Evolutionary conservation across 2,888 invertebrate species (phyloP).

Genomic region (Falcaria lacertinaria): DNA sequence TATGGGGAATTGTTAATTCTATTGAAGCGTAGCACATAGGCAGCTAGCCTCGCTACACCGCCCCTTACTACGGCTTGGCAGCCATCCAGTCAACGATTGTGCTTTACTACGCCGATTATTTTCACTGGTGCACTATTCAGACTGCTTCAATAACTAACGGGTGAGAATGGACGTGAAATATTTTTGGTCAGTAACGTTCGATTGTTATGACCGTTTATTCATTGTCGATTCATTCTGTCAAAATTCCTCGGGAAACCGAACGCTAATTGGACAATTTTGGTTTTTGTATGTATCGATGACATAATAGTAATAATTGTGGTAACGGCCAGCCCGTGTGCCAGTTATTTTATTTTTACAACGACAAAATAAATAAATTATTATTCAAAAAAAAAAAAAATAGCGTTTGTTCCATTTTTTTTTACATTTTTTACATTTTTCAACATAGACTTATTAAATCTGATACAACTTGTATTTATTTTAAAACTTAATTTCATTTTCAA

Average conservation of each 20-base stretch:
- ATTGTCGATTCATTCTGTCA: conserved; percentile 21
- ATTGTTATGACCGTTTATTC: conserved; percentile 56
- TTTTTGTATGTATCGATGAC: no score
- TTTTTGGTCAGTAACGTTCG: conserved; percentile 51
- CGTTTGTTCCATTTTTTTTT: no score
- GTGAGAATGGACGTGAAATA: conserved; percentile 60
- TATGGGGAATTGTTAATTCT: conserved; percentile 66
- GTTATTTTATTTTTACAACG: no score
- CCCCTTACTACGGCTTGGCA: conserved; percentile 53
- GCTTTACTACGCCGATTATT: conserved; percentile 65
- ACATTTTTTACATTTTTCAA: no score
- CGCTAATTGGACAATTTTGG: neutral
- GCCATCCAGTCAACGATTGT: conserved; percentile 64
- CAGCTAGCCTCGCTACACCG: conserved; percentile 47
- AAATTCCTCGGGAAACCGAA: conserved; percentile 13
- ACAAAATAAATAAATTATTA: no score
- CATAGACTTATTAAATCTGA: no score
- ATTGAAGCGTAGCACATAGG: conserved; percentile 64
- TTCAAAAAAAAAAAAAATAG: no score
- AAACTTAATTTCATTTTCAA: no score
- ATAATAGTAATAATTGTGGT: no score
- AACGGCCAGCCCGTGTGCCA: no score
- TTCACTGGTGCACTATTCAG: conserved; percentile 58
- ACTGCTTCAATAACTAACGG: conserved; percentile 47
- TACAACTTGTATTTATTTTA: no score